These are phyloP conservation scores for Orcinus orca DNA, from an alignment of 2,113 vertebrate species.

Conservation along the genomic window DNA sequence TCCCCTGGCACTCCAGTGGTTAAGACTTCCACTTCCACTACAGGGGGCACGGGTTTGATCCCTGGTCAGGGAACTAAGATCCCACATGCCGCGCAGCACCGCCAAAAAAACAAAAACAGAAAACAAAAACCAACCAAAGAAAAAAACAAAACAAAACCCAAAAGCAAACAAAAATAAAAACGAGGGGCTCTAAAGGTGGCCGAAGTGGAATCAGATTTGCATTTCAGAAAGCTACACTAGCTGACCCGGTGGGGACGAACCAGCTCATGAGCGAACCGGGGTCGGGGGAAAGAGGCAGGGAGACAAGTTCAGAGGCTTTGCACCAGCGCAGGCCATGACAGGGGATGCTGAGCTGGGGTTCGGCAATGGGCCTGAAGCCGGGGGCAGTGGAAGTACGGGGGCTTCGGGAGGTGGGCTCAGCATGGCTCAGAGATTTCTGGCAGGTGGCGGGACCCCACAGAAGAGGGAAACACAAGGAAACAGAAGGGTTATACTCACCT, in stretches of 20 bases:
- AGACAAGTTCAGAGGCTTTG: background rate
- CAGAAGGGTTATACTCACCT: conserved; percentile 77
- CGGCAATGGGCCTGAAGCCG: no score
- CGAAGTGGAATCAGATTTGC: background rate
- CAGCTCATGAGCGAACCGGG: background rate
- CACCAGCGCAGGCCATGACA: fast-evolving
- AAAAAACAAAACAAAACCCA: no score
- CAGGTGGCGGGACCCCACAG: background rate
- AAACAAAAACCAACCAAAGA: no score
- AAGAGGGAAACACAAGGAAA: background rate
- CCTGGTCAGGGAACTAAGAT: no score
- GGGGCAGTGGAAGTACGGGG: no score
- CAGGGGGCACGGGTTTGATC: no score
- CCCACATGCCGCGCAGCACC: no score
- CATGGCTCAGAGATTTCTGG: background rate
- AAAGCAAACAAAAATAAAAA: no score
- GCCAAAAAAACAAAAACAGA: no score
- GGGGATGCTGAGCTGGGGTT: background rate
- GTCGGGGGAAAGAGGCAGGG: background rate
- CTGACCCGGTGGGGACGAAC: background rate
- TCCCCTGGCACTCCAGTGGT: no score
- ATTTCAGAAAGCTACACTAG: background rate
- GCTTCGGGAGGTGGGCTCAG: background rate
- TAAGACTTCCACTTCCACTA: no score
- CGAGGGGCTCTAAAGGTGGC: background rate